Evolutionary conservation across 1,140 invertebrate genomes (phyloP), one percentile per base, ranked within the genome.

Genomic region (Bombus superbus): DNA sequence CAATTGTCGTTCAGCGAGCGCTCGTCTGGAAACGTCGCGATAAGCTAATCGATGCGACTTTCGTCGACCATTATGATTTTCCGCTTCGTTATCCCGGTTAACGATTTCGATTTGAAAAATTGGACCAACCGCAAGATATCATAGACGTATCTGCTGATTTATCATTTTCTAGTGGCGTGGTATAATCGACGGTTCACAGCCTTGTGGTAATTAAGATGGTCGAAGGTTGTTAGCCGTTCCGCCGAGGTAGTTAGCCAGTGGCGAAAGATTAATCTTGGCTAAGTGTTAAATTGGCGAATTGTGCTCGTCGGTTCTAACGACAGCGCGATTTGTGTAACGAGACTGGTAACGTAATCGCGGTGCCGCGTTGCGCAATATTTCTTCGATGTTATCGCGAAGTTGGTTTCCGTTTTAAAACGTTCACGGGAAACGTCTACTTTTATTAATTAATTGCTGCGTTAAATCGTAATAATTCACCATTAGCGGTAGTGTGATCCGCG

Each of bases 401-500:
- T 11, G 35, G 62, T 78, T 83, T 83, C 74, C 81, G 73, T 83
- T 83, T 64, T 66, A 68, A 66, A 68, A 47, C 47, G 10, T 38
- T 53, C 32, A 18, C 10, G 28, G 82, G 82, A 78, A 83, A 57
- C 74, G 74, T 78, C 82, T 57, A 77, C 44, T 69, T 69, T 59
- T 83, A 83, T 83, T 83, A 83, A 83, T 83, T 83, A 83, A 83
- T 40, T 69, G n/a, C 47, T 71, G 74, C 74, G 40, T 83, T 77
- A 78, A 78, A 83, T 83, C n/a, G n/a, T 28, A 57, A 69, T 83
- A 83, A 83, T 28, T 78, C 64, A 32, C 13, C 74, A 44, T 38
- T 83, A 83, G 68, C 64, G 62, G 22, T n/a, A 35, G 15, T 59
- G 6, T 11, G 35, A 35, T 35, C 22, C 35, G 10, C 11, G 40